These are phyloP conservation scores for Esperia sulphurella DNA, from an alignment of 2,888 invertebrate species.

Conservation along the genomic window DNA sequence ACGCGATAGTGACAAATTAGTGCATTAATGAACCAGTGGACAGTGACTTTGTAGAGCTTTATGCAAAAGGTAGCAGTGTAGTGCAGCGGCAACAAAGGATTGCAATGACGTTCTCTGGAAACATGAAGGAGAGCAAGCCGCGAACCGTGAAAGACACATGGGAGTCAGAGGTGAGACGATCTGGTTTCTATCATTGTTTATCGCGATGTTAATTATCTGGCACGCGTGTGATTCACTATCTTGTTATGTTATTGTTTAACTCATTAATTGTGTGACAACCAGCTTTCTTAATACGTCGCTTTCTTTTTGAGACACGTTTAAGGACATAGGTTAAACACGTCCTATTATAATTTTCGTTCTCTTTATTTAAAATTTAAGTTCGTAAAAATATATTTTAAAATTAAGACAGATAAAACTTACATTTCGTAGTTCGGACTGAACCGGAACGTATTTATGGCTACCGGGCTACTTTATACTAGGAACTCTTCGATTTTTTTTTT, in stretches of 20 bases:
- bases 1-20: slow-evolving; percentile 62
- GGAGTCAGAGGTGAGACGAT: slow-evolving; percentile 68
- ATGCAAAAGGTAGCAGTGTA: slow-evolving; percentile 37
- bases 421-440: too few species aligned
- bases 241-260: slow-evolving; percentile 39
- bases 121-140: slow-evolving; percentile 70
- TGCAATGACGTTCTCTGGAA: slow-evolving; percentile 69
- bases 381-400: too few species aligned
- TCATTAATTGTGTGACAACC: slow-evolving; percentile 52
- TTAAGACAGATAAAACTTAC: too few species aligned
- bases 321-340: background rate
- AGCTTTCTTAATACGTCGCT: slow-evolving; percentile 18
- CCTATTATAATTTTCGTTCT: background rate
- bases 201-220: slow-evolving; percentile 27
- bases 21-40: slow-evolving; percentile 30
- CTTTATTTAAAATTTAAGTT: too few species aligned
- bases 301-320: slow-evolving; percentile 10
- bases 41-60: slow-evolving; percentile 24
- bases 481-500: too few species aligned
- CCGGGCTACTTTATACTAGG: too few species aligned
- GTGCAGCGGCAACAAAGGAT: slow-evolving; percentile 55
- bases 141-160: slow-evolving; percentile 64
- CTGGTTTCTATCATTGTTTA: slow-evolving; percentile 32
- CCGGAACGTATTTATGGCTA: too few species aligned
- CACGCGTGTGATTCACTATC: slow-evolving; percentile 38